Evolutionary conservation across 2,113 vertebrate genomes (phyloP), one percentile per base, ranked within the genome.

Genomic region (Cettia cetti): DNA sequence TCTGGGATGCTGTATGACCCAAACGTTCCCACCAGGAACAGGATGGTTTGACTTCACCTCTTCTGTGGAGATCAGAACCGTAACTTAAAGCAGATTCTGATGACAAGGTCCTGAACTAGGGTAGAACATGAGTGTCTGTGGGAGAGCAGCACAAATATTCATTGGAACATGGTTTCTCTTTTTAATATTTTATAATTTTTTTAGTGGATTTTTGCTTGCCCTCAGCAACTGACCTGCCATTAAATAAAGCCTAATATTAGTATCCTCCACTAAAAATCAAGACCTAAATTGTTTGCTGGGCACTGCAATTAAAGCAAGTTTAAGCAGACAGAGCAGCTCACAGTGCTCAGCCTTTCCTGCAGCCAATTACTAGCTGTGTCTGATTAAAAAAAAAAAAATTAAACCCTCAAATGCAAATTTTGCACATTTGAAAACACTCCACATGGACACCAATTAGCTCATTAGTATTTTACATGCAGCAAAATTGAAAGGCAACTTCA

Each of bases 401-500:
- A 33, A 13, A 50, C 42, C 18, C 39, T 50, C n/a, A 74, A 44
- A 86, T 44, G 24, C 15, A 81, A 56, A 74, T 80, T 80, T 78
- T 44, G 40, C 47, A 57, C 24, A 9, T 31, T 52, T 26, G 12
- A 68, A 66, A 75, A 76, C n/a, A 83, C 12, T 7, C 14, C 20
- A 23, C 12, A 13, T 18, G 40, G 37, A 82, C 39, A 90, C 6
- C 44, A 84, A 52, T 12, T 27, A 66, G 15, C 24, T 83, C 61
- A 31, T 39, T 31, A 19, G 5, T 33, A 33, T 33, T 77, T 68
- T 18, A 44, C 37, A 52, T 60, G 44, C 31, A 63, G 35, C 35
- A 69, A 85, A 80, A 95, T 83, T 6, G 24, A 86, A 94, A 91
- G 37, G 59, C n/a, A 92, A 79, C 9, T 79, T 82, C 33, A 37